phyloP scores from a whole-genome alignment of 1,140 invertebrate species.

The Tetramorium simillimum region DNA sequence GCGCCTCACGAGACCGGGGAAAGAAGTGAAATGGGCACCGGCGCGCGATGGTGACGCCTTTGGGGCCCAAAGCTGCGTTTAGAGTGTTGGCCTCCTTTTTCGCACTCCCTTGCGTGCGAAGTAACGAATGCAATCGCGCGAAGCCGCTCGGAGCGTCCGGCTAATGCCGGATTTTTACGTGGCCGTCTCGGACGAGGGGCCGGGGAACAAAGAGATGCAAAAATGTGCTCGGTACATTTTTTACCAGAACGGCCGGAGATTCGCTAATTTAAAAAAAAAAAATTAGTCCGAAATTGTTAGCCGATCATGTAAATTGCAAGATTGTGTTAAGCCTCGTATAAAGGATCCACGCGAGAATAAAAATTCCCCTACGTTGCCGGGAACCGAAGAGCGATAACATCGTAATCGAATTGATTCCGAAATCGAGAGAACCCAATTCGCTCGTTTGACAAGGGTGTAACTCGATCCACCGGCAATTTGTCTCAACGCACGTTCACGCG shows the following conservation, averaged over 20 bases:
- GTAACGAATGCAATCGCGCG: conserved; percentile 22
- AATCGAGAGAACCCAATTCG: conserved; percentile 54
- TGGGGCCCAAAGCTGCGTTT: conserved; percentile 33
- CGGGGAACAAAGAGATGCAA: neutral
- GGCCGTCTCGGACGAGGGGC: neutral
- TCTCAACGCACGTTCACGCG: conserved; percentile 40
- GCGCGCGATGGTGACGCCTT: conserved; percentile 31
- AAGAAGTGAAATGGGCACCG: conserved; percentile 43
- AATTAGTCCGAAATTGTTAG: neutral
- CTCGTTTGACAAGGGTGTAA: conserved; percentile 53
- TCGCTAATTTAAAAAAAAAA: neutral
- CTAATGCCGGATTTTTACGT: neutral
- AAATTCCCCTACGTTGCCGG: neutral
- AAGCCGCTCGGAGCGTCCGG: neutral
- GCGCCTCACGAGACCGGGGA: conserved; percentile 38
- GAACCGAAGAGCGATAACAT: conserved; percentile 28
- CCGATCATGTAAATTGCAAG: neutral
- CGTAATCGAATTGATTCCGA: conserved; percentile 48
- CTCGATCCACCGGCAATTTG: conserved; percentile 54
- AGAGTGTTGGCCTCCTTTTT: conserved; percentile 22
- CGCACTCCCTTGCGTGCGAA: conserved; percentile 10
- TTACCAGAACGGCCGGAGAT: neutral
- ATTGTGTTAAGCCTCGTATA: neutral
- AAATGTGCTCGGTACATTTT: neutral
- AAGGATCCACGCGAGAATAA: neutral